phyloP scores from a whole-genome alignment of 2,113 vertebrate species.

The Trematocara marginatum region DNA sequence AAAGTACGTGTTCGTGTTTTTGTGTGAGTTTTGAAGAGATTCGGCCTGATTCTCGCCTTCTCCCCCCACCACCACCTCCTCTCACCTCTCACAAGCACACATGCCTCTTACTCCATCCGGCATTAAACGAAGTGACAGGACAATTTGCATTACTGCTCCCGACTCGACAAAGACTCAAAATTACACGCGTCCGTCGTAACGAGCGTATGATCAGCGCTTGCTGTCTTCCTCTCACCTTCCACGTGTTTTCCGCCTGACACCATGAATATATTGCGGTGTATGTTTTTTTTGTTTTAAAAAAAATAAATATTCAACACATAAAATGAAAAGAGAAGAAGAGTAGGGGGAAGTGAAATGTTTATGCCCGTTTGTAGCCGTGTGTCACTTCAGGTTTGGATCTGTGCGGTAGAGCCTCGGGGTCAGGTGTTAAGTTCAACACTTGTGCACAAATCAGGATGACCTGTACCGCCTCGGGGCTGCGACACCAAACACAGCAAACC shows the following conservation, averaged over 20 bases:
- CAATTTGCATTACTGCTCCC: conserved; percentile 55
- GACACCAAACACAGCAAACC: conserved; percentile 44
- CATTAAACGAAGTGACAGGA: conserved; percentile 62
- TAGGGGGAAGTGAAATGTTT: conserved; percentile 5
- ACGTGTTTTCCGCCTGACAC: conserved; percentile 40
- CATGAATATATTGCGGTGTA: conserved; percentile 28
- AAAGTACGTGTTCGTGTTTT: conserved; percentile 14
- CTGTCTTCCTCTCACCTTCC: conserved; percentile 35
- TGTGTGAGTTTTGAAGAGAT: conserved; percentile 25
- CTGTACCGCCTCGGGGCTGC: conserved; percentile 33
- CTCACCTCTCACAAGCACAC: conserved; percentile 29
- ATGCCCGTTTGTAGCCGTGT: conserved; percentile 49
- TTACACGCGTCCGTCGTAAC: conserved; percentile 1
- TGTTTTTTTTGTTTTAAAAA: background rate
- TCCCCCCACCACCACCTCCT: background rate
- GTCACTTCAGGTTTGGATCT: conserved; percentile 57
- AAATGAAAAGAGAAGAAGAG: background rate
- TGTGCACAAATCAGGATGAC: conserved; percentile 59
- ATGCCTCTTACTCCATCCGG: conserved; percentile 22
- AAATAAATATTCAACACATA: background rate
- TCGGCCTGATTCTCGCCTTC: conserved; percentile 9
- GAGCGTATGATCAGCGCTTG: background rate
- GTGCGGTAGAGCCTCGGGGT: conserved; percentile 47
- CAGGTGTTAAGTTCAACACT: conserved; percentile 70
- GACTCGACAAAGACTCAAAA: conserved; percentile 7